Evolutionary conservation across 2,113 vertebrate species (phyloP).

Genomic region (Cheirogaleus medius): DNA sequence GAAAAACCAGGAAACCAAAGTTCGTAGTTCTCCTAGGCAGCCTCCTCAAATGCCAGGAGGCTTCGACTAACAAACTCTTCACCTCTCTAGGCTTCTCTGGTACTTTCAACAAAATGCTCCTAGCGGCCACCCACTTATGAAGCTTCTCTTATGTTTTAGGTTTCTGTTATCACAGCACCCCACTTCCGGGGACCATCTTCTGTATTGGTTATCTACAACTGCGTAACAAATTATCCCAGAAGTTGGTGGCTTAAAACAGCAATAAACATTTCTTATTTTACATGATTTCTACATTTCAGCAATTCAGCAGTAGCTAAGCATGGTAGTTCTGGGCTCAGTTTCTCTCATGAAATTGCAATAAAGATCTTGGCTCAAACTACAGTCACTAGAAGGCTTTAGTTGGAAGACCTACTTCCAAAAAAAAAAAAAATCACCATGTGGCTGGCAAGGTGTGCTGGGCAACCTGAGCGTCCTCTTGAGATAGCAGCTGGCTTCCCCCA

Average conservation of each 20-base stretch:
- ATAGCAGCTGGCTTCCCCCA: rapidly evolving
- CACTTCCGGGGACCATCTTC: neutral
- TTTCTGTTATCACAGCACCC: neutral
- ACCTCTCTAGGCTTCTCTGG: neutral
- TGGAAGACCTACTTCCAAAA: neutral
- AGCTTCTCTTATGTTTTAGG: neutral
- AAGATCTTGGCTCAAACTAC: neutral
- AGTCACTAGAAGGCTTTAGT: neutral
- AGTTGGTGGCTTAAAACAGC: neutral
- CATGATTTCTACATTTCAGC: neutral
- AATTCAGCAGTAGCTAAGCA: neutral
- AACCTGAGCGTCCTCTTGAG: rapidly evolving
- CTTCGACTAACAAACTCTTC: neutral
- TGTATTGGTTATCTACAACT: neutral
- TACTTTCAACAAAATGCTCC: neutral
- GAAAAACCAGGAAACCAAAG: neutral
- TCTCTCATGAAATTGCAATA: neutral
- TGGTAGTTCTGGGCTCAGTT: neutral
- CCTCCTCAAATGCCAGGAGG: rapidly evolving
- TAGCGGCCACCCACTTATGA: neutral
- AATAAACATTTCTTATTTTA: neutral
- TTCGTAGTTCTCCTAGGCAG: neutral
- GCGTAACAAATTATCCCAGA: neutral
- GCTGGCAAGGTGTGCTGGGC: neutral
- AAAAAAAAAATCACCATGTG: rapidly evolving